phyloP scores from a whole-genome alignment of 2,113 vertebrate species.

The Pseudopodoces humilis region DNA sequence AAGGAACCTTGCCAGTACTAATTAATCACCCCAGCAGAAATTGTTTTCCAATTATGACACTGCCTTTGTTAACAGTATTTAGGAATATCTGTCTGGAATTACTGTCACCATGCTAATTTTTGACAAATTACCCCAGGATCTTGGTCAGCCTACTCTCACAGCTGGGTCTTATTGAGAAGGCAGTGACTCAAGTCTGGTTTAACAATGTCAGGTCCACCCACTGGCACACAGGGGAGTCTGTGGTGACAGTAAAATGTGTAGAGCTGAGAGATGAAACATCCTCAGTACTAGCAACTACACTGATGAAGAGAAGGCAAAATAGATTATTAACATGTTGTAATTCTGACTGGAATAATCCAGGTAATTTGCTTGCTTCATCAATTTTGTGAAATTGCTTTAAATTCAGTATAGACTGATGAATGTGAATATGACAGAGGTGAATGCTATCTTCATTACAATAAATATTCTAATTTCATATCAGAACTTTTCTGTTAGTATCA shows the following conservation, averaged over 20 bases:
- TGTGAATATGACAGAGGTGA: background rate
- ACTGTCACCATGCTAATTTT: conserved; percentile 17
- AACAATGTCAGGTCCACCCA: background rate
- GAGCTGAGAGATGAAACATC: background rate
- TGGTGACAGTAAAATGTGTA: background rate
- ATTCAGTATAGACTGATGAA: background rate
- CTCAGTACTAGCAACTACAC: background rate
- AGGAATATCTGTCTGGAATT: background rate
- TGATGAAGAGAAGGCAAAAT: background rate
- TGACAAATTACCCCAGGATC: conserved; percentile 12
- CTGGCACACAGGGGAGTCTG: background rate
- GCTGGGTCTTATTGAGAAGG: background rate
- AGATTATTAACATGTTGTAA: background rate
- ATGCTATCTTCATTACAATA: background rate
- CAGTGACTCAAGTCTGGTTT: background rate
- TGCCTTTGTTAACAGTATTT: conserved; percentile 23
- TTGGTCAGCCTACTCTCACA: background rate
- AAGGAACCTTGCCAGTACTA: background rate
- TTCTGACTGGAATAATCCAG: background rate
- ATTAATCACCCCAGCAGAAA: conserved; percentile 29
- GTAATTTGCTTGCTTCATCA: background rate
- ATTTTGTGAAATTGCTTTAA: background rate
- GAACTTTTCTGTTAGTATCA: background rate
- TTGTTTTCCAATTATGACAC: background rate
- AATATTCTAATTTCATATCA: background rate